Conservation (phyloP, 2,113 vertebrate genomes). For the Platysteira castanea region DNA sequence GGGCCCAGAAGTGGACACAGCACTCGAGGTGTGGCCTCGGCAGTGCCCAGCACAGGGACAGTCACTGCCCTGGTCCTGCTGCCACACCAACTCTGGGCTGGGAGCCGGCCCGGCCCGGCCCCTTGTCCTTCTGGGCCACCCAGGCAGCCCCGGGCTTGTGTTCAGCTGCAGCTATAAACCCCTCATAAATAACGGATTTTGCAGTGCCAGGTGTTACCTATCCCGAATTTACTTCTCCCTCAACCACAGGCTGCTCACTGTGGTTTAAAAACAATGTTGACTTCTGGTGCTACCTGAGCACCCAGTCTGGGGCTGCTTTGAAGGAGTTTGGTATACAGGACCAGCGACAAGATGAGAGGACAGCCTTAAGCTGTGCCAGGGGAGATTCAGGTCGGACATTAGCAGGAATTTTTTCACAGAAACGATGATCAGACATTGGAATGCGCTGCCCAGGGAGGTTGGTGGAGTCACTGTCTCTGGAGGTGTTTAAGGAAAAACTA, state of each 20-base stretch:
- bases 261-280: accelerated
- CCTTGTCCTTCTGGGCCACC: accelerated
- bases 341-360: neutral
- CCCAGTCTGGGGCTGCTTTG: too few relatives aligned
- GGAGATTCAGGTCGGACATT: too few relatives aligned
- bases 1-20: neutral
- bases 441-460: neutral
- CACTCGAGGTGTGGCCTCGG: neutral
- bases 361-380: too few relatives aligned
- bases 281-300: neutral
- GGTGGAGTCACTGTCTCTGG: neutral
- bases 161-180: neutral
- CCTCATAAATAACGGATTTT: neutral
- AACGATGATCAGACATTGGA: neutral
- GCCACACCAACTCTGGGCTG: neutral
- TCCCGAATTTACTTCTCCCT: neutral
- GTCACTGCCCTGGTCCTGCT: neutral
- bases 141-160: accelerated
- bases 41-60: neutral
- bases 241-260: accelerated
- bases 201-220: neutral
- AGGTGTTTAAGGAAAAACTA: neutral
- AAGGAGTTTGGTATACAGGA: neutral
- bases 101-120: neutral
- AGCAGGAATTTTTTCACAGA: neutral